phyloP scores from a whole-genome alignment of 1,140 invertebrate species.

The Sycophila sp. region DNA sequence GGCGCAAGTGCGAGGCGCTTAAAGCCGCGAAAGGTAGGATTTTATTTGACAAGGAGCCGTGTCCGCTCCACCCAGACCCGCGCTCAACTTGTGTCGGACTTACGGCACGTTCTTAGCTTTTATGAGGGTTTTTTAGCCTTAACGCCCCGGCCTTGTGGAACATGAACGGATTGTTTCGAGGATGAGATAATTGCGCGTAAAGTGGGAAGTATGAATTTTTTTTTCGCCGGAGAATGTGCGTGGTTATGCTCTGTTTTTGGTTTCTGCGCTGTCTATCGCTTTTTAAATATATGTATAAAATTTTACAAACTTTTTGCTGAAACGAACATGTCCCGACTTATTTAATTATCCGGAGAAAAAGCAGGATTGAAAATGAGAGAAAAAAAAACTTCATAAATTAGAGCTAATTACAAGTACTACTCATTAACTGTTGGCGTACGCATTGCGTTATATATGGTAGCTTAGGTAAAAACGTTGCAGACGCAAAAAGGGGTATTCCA shows the following conservation, averaged over 20 bases:
- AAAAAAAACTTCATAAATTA: background rate
- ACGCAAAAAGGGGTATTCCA: background rate
- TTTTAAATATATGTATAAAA: too few species aligned
- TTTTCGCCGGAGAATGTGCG: too few species aligned
- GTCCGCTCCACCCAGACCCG: too few species aligned
- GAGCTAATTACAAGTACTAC: background rate
- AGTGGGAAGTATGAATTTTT: too few species aligned
- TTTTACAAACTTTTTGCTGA: too few species aligned
- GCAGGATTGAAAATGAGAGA: background rate
- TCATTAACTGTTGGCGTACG: background rate
- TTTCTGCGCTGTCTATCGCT: too few species aligned
- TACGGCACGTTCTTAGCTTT: background rate
- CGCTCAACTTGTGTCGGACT: too few species aligned
- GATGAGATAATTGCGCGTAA: background rate
- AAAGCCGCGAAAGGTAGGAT: background rate
- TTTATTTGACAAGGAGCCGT: conserved; percentile 26
- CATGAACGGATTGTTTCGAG: background rate
- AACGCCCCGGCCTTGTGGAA: background rate
- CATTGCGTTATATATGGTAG: background rate
- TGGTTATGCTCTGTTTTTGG: too few species aligned
- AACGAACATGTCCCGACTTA: too few species aligned
- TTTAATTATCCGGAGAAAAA: background rate
- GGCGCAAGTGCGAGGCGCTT: background rate
- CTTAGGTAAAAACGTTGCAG: background rate
- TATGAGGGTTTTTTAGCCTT: too few species aligned